Evolutionary conservation across 1,140 invertebrate species (phyloP).

Genomic region (Scaptomyza hsui): DNA sequence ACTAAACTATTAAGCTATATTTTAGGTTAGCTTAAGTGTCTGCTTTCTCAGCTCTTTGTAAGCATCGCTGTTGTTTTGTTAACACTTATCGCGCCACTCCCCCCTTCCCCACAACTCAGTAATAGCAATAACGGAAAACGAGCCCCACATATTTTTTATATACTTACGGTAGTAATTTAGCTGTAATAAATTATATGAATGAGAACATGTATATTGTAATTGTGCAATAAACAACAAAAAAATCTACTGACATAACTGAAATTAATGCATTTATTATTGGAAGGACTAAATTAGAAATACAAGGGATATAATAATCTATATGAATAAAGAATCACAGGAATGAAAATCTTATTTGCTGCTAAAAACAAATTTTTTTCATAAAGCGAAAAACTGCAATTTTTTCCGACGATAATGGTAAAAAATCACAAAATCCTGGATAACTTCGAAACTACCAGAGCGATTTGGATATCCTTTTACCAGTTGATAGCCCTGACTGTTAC

Average conservation of each 20-base stretch:
- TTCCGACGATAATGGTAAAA: background rate
- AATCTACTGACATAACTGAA: slow-evolving; percentile 76
- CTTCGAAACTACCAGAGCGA: background rate
- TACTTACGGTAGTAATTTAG: slow-evolving; percentile 68
- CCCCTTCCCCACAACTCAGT: slow-evolving; percentile 41
- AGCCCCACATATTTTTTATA: slow-evolving; percentile 70
- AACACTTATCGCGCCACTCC: slow-evolving; percentile 56
- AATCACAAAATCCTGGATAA: background rate
- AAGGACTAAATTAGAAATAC: no score
- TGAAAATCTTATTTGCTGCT: no score
- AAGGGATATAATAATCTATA: no score
- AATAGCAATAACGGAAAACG: slow-evolving; percentile 48
- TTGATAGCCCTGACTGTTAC: background rate
- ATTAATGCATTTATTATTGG: background rate
- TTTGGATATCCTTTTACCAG: background rate
- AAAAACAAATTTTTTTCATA: no score
- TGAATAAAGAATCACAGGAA: no score
- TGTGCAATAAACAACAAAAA: slow-evolving; percentile 81
- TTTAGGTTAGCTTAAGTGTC: slow-evolving; percentile 50
- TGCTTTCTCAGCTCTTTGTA: slow-evolving; percentile 49
- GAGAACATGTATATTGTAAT: slow-evolving; percentile 81
- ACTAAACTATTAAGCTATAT: slow-evolving; percentile 52
- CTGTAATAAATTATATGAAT: slow-evolving; percentile 80
- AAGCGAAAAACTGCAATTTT: background rate
- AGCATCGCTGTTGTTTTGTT: slow-evolving; percentile 74